Evolutionary conservation across 2,888 invertebrate species (phyloP).

Genomic region (Gymnocheta viridis): DNA sequence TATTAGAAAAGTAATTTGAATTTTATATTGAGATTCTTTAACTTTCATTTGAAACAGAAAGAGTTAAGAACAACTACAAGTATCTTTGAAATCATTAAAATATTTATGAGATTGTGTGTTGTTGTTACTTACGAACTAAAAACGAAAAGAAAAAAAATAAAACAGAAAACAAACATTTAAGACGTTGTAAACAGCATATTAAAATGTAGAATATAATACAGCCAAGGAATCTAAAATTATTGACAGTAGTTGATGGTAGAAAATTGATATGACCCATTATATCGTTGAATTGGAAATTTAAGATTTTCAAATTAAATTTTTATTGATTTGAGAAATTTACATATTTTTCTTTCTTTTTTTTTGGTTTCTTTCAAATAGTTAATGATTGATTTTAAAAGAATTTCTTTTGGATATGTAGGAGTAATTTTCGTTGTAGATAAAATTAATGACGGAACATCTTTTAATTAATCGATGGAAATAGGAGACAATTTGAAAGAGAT

Average conservation of each 20-base stretch:
- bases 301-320: conserved; percentile 43
- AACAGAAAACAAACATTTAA: conserved; percentile 14
- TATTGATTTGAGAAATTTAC: conserved; percentile 51
- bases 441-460: background rate
- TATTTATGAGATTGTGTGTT: conserved; percentile 21
- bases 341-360: conserved; percentile 16
- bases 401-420: background rate
- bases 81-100: conserved; percentile 24
- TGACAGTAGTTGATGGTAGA: conserved; percentile 51
- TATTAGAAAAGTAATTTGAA: conserved; percentile 28
- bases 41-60: conserved; percentile 1
- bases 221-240: background rate
- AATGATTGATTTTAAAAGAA: conserved; percentile 9
- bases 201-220: background rate
- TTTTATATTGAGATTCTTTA: conserved; percentile 22
- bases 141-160: background rate
- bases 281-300: conserved; percentile 14
- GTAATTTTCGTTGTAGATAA: background rate
- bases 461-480: conserved; percentile 36
- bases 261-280: conserved; percentile 36
- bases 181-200: conserved; percentile 49
- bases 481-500: conserved; percentile 2
- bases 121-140: background rate
- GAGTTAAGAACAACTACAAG: conserved; percentile 9
- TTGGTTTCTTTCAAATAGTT: background rate